Base-by-base conservation (phyloP, 2,888 invertebrate genomes). In the Oxystoma pomonae region DNA sequence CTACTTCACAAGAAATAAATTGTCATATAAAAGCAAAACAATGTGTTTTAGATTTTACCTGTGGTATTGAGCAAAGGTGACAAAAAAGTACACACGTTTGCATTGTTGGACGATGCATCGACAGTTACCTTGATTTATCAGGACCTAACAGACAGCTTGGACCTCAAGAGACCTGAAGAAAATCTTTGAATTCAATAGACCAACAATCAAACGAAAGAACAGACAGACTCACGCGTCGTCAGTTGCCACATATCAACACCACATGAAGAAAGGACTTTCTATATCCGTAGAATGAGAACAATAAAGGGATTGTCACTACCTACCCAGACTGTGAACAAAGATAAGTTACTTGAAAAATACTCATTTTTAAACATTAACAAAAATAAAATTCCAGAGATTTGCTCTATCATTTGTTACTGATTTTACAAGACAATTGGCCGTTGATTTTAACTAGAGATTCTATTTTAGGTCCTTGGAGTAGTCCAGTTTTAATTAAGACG, bases 131-230 rank as follows among this genome's bases (percentile, higher is more conserved):
- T 12, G 12, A 35, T 35, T 3, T 3, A 35, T 35, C 35, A 35
- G 12, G 35, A 35, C 12, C 35, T 35, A 35, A 7, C 35, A 35
- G 35, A 35, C 35, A 35, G 35, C 3, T 51, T 62, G 21, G 49
- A 53, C 5, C 22, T 62, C 16, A 17, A 50, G 1, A 58, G 62
- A 20, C 62, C 62, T 16, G 5, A 16, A 18, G 20, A 62, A 51
- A 50, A 35, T 1, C 51, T 62, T 17, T 62, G n/a, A 35, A 50
- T 62, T 18, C 62, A 62, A 19, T 62, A 58, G 62, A 58, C 62
- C 9, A 62, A 58, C 16, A 53, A 58, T 21, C 53, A 62, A 12
- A 22, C 58, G 20, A 21, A 16, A 20, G 20, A 58, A 50, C 12
- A 19, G 52, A 52, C 50, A 1, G 53, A 58, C 1, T 58, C 21